Percentiles rank a stretch among this genome's conserved stretches.
These are phyloP conservation scores for Patiria miniata DNA, from an alignment of 35 echinoderm and acorn worm species.

Conservation along the genomic window DNA sequence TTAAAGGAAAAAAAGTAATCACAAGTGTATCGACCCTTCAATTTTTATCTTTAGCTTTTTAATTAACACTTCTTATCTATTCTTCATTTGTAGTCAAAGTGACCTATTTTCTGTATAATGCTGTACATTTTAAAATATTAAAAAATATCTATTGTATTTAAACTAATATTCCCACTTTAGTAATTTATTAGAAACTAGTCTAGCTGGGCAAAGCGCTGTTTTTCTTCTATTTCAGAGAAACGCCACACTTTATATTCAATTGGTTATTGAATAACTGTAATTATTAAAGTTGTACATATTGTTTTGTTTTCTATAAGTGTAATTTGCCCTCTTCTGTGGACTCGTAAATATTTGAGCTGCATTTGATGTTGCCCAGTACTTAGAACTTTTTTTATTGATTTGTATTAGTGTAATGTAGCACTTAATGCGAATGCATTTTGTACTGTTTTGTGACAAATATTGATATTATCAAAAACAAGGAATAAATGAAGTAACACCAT, in stretches of 20 bases:
- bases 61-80: too few species aligned
- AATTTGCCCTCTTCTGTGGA: conserved; percentile 6
- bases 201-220: conserved; percentile 16
- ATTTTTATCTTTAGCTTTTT: too few species aligned
- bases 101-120: background rate
- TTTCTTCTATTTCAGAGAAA: conserved; percentile 9
- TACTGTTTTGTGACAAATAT: conserved; percentile 21
- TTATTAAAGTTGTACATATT: conserved; percentile 13
- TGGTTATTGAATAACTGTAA: conserved; percentile 12
- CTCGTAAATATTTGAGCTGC: background rate
- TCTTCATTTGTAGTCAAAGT: background rate
- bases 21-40: too few species aligned
- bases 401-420: conserved; percentile 13
- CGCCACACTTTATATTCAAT: conserved; percentile 7
- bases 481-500: conserved; percentile 8
- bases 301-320: background rate
- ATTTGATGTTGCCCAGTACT: conserved; percentile 9
- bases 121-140: conserved; percentile 26
- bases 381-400: conserved; percentile 3
- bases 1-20: too few species aligned
- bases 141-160: conserved; percentile 30
- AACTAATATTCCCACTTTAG: conserved; percentile 1
- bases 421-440: conserved; percentile 25
- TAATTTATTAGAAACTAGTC: background rate
- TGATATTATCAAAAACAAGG: background rate